phyloP scores from a whole-genome alignment of 1,140 invertebrate genomes.

The Heliothis virescens region DNA sequence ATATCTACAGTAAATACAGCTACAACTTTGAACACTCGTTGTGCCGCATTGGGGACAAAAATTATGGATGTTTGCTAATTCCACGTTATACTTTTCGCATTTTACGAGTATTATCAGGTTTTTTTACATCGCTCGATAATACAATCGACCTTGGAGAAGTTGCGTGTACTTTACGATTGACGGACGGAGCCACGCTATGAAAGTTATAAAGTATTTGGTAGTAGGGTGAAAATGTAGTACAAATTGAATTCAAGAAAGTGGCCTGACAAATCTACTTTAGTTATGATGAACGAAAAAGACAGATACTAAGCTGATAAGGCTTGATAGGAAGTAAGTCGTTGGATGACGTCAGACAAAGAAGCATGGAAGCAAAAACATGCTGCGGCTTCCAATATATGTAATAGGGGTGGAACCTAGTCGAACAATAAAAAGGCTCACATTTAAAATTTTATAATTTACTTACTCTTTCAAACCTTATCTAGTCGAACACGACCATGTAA shows the following conservation, averaged over 20 bases:
- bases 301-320: too few species aligned
- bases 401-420: too few species aligned
- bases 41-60: slow-evolving; percentile 7
- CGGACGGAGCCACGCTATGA: slow-evolving; percentile 30
- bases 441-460: too few species aligned
- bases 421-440: too few species aligned
- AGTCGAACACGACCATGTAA: too few species aligned
- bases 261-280: background rate
- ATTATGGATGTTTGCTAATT: background rate
- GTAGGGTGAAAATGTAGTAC: slow-evolving; percentile 2
- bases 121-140: slow-evolving; percentile 24
- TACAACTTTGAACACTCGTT: background rate
- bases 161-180: slow-evolving; percentile 38
- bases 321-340: too few species aligned
- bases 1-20: too few species aligned
- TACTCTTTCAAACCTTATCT: too few species aligned
- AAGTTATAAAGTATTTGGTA: slow-evolving; percentile 16
- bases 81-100: background rate
- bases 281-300: too few species aligned
- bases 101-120: slow-evolving; percentile 33
- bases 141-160: slow-evolving; percentile 22
- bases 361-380: too few species aligned
- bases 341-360: too few species aligned
- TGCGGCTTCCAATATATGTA: too few species aligned
- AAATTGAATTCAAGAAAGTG: background rate